These are phyloP conservation scores for Leptopilina boulardi DNA, from an alignment of 1,140 invertebrate genomes.

Conservation along the genomic window DNA sequence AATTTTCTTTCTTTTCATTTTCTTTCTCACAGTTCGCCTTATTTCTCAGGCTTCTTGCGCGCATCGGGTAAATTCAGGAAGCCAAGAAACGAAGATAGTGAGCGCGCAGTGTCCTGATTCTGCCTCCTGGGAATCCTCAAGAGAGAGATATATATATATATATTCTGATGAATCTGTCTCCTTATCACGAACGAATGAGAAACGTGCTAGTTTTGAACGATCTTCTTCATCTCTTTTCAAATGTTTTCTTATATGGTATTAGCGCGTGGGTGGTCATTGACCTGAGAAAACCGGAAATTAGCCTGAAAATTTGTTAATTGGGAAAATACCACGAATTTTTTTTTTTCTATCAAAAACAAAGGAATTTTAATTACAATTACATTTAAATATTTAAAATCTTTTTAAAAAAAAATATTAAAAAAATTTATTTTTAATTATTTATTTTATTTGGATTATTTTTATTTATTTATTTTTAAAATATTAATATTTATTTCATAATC, in stretches of 20 bases:
- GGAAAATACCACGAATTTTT: too few species aligned
- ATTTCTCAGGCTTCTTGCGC: not conserved
- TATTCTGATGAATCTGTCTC: constrained; percentile 3
- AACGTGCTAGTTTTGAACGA: constrained; percentile 9
- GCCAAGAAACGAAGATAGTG: not conserved
- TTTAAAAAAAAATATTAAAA: too few species aligned
- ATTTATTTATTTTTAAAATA: too few species aligned
- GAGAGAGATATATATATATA: not conserved
- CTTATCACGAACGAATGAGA: constrained; percentile 5
- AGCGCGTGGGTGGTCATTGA: too few species aligned
- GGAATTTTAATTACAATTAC: too few species aligned
- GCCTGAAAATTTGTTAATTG: too few species aligned
- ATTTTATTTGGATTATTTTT: too few species aligned
- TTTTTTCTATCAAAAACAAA: too few species aligned
- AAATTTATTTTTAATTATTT: too few species aligned
- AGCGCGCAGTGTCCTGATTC: not conserved
- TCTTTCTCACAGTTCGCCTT: not conserved
- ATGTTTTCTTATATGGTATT: not conserved
- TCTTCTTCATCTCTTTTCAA: not conserved
- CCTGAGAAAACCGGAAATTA: too few species aligned
- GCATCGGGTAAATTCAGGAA: not conserved
- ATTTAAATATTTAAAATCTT: too few species aligned
- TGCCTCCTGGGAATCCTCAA: not conserved
- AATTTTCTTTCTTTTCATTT: not conserved
- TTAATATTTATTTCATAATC: too few species aligned